phyloP scores from a whole-genome alignment of 2,888 invertebrate genomes.

The Malacosoma neustria region DNA sequence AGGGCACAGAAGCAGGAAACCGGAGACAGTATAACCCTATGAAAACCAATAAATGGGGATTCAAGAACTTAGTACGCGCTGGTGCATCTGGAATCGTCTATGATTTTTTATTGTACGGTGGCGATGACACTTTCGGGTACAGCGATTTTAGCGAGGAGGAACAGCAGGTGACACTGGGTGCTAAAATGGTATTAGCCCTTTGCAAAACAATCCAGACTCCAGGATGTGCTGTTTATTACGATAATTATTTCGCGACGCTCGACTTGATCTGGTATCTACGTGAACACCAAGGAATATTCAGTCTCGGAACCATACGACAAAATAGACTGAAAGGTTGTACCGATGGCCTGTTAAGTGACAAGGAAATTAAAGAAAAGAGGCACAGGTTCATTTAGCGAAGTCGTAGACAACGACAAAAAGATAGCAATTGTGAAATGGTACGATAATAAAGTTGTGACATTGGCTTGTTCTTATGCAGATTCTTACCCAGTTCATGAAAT shows the following conservation, averaged over 20 bases:
- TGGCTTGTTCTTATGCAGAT: no score
- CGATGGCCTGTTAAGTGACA: slow-evolving; percentile 5
- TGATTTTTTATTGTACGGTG: slow-evolving; percentile 19
- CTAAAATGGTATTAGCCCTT: slow-evolving; percentile 16
- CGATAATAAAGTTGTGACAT: slow-evolving; percentile 11
- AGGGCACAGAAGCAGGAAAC: slow-evolving; percentile 18
- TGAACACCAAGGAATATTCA: slow-evolving; percentile 7
- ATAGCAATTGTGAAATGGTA: slow-evolving; percentile 12
- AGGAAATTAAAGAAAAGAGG: slow-evolving; percentile 3
- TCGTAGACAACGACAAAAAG: slow-evolving; percentile 10
- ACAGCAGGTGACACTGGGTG: slow-evolving; percentile 11
- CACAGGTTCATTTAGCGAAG: slow-evolving; percentile 6
- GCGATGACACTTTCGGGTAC: slow-evolving; percentile 21
- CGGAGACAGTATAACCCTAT: slow-evolving; percentile 18
- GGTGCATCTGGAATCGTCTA: slow-evolving; percentile 13
- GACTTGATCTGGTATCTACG: slow-evolving; percentile 4
- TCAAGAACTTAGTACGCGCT: slow-evolving; percentile 17
- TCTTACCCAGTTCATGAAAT: no score
- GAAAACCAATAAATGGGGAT: slow-evolving; percentile 22
- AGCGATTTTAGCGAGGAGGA: slow-evolving; percentile 1
- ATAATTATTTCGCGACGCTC: slow-evolving; percentile 8
- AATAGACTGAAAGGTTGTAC: slow-evolving; percentile 11
- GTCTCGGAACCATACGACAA: slow-evolving; percentile 9
- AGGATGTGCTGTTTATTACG: slow-evolving; percentile 12
- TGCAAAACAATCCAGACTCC: slow-evolving; percentile 11